These are phyloP conservation scores for Forpus xanthops DNA, from an alignment of 2,797 vertebrate species.

Conservation along the genomic window DNA sequence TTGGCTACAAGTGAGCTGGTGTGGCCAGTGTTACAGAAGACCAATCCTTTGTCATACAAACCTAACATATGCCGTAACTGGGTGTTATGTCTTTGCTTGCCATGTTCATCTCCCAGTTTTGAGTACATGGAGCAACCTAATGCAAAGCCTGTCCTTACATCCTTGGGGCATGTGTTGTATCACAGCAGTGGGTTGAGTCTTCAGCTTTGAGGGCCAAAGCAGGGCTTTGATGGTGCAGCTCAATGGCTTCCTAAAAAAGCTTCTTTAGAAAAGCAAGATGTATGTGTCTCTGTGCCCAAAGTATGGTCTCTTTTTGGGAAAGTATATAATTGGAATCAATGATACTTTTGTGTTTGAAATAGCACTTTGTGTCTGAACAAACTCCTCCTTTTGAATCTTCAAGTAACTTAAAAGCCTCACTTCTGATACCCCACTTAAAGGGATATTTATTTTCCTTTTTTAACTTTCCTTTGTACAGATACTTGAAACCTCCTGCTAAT, in stretches of 20 bases:
- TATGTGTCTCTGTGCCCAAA: not conserved
- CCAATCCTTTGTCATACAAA: not conserved
- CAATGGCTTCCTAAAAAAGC: not conserved
- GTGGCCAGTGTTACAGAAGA: not conserved
- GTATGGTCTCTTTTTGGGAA: not conserved
- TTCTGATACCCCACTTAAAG: slow-evolving; percentile 23
- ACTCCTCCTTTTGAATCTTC: slow-evolving; percentile 7
- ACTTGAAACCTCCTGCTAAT: slow-evolving; percentile 28
- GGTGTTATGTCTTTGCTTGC: not conserved
- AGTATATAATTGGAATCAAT: not conserved
- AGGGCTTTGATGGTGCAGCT: not conserved
- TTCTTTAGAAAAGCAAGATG: not conserved
- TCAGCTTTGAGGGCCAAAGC: not conserved
- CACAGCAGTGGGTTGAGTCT: not conserved
- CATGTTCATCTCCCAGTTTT: rapidly evolving
- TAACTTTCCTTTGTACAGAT: not conserved
- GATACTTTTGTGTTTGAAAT: slow-evolving; percentile 1
- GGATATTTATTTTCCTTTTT: slow-evolving; percentile 39
- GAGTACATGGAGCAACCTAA: rapidly evolving
- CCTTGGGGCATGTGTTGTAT: rapidly evolving
- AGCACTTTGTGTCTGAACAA: not conserved
- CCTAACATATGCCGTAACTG: rapidly evolving
- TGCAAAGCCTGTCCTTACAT: not conserved
- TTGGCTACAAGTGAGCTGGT: not conserved
- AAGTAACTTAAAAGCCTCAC: not conserved